Percentiles rank a stretch among this genome's conserved stretches.
phyloP scores from a whole-genome alignment of 1,140 invertebrate genomes.

The Cherax quadricarinatus region DNA sequence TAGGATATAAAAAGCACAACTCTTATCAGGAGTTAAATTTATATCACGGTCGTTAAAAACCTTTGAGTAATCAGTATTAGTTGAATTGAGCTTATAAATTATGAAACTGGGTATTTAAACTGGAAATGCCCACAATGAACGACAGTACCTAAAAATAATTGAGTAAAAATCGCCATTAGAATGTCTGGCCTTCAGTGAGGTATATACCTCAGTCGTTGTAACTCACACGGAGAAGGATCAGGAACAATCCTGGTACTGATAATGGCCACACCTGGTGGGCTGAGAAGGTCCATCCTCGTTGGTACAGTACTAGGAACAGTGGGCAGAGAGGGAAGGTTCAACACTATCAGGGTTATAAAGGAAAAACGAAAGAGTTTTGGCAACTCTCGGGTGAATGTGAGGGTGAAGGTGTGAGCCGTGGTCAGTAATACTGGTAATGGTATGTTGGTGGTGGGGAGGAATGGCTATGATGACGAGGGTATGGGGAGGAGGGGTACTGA shows the following conservation, averaged over 20 bases:
- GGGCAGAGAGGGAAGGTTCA: constrained; percentile 54
- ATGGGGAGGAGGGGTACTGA: constrained; percentile 72
- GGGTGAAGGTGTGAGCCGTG: constrained; percentile 56
- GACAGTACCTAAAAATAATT: constrained; percentile 69
- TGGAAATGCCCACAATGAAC: constrained; percentile 63
- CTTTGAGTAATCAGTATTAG: constrained; percentile 68
- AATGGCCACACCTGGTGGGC: constrained; percentile 54
- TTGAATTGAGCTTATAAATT: constrained; percentile 70
- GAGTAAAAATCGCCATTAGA: constrained; percentile 67
- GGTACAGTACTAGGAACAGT: constrained; percentile 71
- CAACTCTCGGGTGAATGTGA: constrained; percentile 34
- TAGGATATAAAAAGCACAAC: constrained; percentile 70
- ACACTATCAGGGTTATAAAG: constrained; percentile 50
- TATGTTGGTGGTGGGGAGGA: constrained; percentile 69
- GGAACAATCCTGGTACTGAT: constrained; percentile 59
- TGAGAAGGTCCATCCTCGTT: constrained; percentile 46
- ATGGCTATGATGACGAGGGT: constrained; percentile 68
- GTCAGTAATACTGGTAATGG: constrained; percentile 73
- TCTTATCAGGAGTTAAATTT: constrained; percentile 61
- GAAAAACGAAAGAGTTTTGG: constrained; percentile 25
- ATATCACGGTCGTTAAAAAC: constrained; percentile 67
- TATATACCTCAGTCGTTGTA: constrained; percentile 68
- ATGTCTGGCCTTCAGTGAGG: constrained; percentile 65
- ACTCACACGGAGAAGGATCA: constrained; percentile 49
- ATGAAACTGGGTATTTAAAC: constrained; percentile 64